Base-by-base conservation (phyloP, 2,888 invertebrate genomes). In the Strigamia crassipes region DNA sequence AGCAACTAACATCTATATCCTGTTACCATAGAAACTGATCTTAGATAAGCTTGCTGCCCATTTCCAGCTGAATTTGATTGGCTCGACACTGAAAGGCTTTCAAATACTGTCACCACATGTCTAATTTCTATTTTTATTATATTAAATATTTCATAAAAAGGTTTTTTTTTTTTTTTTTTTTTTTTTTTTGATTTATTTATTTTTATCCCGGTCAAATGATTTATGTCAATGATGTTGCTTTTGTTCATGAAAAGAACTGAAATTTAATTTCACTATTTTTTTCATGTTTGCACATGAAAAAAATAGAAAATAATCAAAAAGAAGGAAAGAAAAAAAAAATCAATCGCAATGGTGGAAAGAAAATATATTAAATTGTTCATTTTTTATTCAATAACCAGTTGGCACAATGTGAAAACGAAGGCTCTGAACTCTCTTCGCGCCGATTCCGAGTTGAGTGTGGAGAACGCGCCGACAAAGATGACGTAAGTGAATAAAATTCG, bases 361-460 rank as follows among this genome's bases (percentile, higher is more conserved):
- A 78, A 78, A 78, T 78, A 12, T 78, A 78, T 34, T 42, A 78
- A 78, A 78, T 38, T 23, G 46, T 51, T 56, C 46, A 34, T 73
- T 27, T 78, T 78, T 41, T 78, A 42, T 82, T 82, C 6, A 18
- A 56, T 56, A 56, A 56, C 13, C 79, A 83, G 83, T 82, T 83
- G 80, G 82, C 82, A 18, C 83, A 82, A 21, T 81, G 83, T 18
- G 83, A 83, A 66, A 81, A 42, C 46, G 82, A 83, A 61, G 83
- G 83, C 42, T 73, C 79, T 31, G 83, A 83, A n/a, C 82, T 81
- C 12, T 66, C 73, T 12, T 31, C 77, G 27, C 34, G 83, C 6
- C 78, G 83, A 80, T 83, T 83, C 66, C 82, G 83, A n/a, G 82
- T 83, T 21, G 83, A 83, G 56, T 82, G 82, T 46, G 83, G 83